Percentiles rank a stretch among this genome's conserved stretches.
Evolutionary conservation across 1,140 invertebrate species (phyloP).

Genomic region (Ladona fulva): DNA sequence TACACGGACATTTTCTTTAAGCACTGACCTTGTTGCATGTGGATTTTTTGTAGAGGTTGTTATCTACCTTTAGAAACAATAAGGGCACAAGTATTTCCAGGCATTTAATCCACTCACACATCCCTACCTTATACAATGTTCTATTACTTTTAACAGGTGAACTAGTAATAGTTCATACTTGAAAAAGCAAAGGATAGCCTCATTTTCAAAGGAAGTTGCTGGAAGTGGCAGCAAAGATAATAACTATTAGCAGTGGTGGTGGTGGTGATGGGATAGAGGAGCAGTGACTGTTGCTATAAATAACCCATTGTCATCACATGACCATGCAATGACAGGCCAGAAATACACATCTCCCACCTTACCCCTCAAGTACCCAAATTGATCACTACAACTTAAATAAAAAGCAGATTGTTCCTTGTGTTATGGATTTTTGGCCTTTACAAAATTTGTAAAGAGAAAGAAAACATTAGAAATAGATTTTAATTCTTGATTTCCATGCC

Average conservation of each 20-base stretch:
- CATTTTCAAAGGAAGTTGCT: neutral
- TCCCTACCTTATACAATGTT: neutral
- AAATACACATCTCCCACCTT: neutral
- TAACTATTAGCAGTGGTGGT: conserved; percentile 5
- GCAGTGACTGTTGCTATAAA: neutral
- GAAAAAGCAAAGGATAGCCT: neutral
- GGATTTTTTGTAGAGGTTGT: neutral
- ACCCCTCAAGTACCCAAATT: neutral
- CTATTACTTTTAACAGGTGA: neutral
- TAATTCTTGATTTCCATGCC: neutral
- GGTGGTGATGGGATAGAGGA: neutral
- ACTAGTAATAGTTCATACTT: neutral
- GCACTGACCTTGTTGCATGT: conserved; percentile 1
- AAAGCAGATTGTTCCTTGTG: conserved; percentile 13
- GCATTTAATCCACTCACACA: neutral
- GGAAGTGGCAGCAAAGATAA: neutral
- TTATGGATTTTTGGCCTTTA: conserved; percentile 8
- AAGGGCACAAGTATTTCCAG: neutral
- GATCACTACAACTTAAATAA: neutral
- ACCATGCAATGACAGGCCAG: conserved; percentile 1
- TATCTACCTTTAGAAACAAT: neutral
- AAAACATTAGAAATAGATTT: conserved; percentile 1
- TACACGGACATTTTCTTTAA: conserved; percentile 16
- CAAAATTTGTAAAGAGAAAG: neutral
- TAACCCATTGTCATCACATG: conserved; percentile 7